phyloP scores from a whole-genome alignment of 1,140 invertebrate species.

The Paraescarpia echinospica region DNA sequence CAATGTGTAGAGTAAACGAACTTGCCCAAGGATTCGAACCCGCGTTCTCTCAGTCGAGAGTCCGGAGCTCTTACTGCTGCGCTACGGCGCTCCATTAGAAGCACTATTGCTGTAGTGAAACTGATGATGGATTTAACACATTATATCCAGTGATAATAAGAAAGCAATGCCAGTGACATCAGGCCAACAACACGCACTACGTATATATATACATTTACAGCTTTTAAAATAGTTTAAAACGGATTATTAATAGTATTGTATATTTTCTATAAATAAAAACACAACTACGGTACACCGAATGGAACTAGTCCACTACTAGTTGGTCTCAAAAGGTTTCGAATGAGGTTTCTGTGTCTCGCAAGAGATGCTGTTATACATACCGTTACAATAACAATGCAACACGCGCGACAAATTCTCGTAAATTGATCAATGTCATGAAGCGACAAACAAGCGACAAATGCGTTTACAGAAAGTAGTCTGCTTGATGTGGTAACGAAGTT shows the following conservation, averaged over 20 bases:
- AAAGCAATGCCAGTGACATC: too few species aligned
- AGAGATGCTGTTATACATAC: neutral
- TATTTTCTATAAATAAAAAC: neutral
- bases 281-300: neutral
- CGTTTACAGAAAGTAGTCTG: neutral
- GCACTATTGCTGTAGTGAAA: too few species aligned
- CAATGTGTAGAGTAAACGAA: too few species aligned
- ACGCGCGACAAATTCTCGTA: neutral
- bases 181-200: neutral
- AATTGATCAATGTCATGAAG: neutral
- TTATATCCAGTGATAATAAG: too few species aligned
- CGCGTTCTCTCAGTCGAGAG: too few species aligned
- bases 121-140: too few species aligned
- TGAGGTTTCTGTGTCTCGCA: neutral
- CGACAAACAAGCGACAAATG: neutral
- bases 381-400: too few species aligned
- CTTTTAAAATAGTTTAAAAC: neutral
- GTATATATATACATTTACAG: neutral
- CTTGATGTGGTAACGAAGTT: neutral
- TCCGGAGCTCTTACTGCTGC: too few species aligned
- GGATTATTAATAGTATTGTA: neutral
- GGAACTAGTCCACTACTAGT: neutral
- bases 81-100: too few species aligned
- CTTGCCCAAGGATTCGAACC: too few species aligned
- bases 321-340: neutral